These are phyloP conservation scores for Rhizoglyphus robini DNA, from an alignment of 1,140 invertebrate genomes.

Conservation along the genomic window DNA sequence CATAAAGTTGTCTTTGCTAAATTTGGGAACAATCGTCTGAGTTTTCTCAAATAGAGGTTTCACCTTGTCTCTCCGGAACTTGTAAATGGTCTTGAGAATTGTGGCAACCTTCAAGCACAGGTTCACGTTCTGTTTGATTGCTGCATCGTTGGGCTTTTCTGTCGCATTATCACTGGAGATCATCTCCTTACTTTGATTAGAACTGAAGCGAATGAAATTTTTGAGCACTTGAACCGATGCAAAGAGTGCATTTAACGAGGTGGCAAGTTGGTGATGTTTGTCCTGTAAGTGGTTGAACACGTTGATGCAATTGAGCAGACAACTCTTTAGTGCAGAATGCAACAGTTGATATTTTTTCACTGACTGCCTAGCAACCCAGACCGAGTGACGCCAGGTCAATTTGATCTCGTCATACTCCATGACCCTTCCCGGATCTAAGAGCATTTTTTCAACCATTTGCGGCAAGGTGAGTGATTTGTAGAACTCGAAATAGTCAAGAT, in stretches of 20 bases:
- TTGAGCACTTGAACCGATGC: neutral
- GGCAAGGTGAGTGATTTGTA: slow-evolving; percentile 55
- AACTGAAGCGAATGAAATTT: neutral
- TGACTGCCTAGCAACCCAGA: slow-evolving; percentile 29
- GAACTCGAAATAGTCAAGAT: slow-evolving; percentile 30
- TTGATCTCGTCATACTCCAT: slow-evolving; percentile 9
- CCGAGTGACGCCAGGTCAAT: slow-evolving; percentile 24
- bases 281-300: slow-evolving; percentile 5
- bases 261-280: neutral
- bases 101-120: neutral
- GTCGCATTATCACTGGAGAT: too few relatives aligned
- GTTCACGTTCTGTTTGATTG: neutral
- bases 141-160: neutral
- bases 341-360: slow-evolving; percentile 5
- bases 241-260: neutral
- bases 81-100: neutral
- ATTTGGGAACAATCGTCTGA: neutral
- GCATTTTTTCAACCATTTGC: slow-evolving; percentile 42
- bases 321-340: slow-evolving; percentile 19
- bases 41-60: neutral
- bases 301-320: slow-evolving; percentile 8
- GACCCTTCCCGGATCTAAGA: neutral
- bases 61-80: neutral
- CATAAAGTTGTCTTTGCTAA: slow-evolving; percentile 4
- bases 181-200: neutral